Percentiles rank a stretch among this genome's conserved stretches.
phyloP scores from a whole-genome alignment of 1,140 invertebrate species.

The Periplaneta americana region DNA sequence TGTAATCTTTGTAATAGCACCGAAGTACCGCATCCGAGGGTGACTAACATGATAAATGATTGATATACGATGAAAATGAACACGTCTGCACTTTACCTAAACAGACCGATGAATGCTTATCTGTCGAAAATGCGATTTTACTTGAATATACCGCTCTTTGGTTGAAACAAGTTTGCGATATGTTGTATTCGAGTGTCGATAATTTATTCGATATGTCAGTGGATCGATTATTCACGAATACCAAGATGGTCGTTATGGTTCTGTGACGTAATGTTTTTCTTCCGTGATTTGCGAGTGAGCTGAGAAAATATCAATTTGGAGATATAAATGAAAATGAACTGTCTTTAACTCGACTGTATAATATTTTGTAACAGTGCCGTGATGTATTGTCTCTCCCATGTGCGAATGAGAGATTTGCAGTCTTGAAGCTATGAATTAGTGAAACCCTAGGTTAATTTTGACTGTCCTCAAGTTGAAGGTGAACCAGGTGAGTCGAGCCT shows the following conservation, averaged over 20 bases:
- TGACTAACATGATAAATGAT: too few species aligned
- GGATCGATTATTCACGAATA: neutral
- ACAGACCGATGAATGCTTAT: too few species aligned
- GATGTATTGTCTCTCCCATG: neutral
- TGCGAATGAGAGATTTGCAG: too few species aligned
- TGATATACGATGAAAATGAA: too few species aligned
- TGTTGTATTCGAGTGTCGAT: neutral
- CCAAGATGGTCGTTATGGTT: constrained; percentile 5
- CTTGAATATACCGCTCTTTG: too few species aligned
- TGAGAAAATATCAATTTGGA: neutral
- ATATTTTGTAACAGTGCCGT: neutral
- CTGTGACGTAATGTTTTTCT: constrained; percentile 9
- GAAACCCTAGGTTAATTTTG: constrained; percentile 1
- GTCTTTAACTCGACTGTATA: too few species aligned
- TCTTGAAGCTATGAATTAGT: neutral
- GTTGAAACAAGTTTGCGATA: too few species aligned
- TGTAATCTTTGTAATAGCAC: too few species aligned
- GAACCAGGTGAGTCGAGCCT: constrained; percentile 1
- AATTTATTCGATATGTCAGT: neutral
- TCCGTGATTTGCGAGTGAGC: neutral
- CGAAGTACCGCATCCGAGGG: too few species aligned
- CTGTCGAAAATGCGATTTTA: too few species aligned
- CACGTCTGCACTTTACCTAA: too few species aligned
- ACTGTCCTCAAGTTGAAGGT: neutral
- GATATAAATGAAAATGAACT: neutral